Evolutionary conservation across 2,113 vertebrate genomes (phyloP).

Genomic region (Mormoops blainvillei): DNA sequence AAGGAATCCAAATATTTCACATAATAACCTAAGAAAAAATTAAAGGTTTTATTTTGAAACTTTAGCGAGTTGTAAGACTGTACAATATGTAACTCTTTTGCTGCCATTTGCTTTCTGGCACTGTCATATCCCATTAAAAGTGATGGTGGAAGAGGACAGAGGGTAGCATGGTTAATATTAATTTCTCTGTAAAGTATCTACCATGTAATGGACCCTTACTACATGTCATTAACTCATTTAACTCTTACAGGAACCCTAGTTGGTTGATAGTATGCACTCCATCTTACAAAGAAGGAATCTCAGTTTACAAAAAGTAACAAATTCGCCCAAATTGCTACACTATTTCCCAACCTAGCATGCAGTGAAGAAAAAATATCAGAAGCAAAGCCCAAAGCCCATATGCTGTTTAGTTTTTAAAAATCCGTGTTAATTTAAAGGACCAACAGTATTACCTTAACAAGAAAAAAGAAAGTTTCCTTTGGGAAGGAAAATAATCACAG

Average conservation of each 20-base stretch:
- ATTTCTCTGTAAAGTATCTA: not conserved
- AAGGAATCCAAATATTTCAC: not conserved
- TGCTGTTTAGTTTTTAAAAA: not conserved
- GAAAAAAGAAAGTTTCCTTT: not conserved
- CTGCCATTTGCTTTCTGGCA: not conserved
- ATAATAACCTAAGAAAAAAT: not conserved
- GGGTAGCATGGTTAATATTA: not conserved
- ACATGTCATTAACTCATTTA: not conserved
- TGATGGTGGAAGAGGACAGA: not conserved
- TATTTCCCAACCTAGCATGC: not conserved
- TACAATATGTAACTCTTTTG: not conserved
- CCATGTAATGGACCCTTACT: not conserved
- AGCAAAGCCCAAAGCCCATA: not conserved
- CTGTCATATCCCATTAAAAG: not conserved
- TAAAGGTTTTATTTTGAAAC: not conserved
- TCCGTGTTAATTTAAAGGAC: not conserved
- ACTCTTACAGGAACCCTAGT: not conserved
- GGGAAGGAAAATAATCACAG: not conserved
- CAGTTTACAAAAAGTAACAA: not conserved
- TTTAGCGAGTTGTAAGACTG: not conserved
- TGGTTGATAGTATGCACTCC: not conserved
- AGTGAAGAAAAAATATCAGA: not conserved
- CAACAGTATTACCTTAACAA: not conserved
- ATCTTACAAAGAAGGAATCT: not conserved
- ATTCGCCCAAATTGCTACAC: not conserved